phyloP scores from a whole-genome alignment of 2,888 invertebrate species.

The Torymus tubicola region DNA sequence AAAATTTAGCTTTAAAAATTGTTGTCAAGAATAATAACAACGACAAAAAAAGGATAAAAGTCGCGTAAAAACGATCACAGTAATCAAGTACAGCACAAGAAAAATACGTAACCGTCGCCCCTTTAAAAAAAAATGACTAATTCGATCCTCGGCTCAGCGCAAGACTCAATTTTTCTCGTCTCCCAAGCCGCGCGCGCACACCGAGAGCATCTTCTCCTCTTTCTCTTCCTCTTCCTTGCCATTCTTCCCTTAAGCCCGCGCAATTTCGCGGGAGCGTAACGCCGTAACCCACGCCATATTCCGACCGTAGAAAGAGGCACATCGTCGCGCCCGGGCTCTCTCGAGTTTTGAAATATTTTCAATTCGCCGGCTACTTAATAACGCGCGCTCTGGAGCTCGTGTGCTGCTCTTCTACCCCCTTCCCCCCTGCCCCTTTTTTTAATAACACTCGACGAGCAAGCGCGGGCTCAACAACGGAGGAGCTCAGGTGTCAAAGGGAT shows the following conservation, averaged over 20 bases:
- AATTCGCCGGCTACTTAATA: conserved; percentile 62
- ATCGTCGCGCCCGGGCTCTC: conserved; percentile 12
- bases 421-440: conserved; percentile 39
- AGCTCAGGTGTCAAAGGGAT: conserved; percentile 50
- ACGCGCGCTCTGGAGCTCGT: conserved; percentile 45
- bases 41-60: too few species aligned
- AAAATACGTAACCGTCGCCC: too few species aligned
- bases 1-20: too few species aligned
- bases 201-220: too few species aligned
- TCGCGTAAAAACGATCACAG: too few species aligned
- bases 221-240: too few species aligned
- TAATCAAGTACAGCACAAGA: too few species aligned
- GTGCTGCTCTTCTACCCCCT: not conserved
- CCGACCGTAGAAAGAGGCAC: not conserved
- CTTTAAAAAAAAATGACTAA: too few species aligned
- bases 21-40: too few species aligned
- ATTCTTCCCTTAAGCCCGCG: not conserved
- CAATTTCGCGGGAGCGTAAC: conserved; percentile 18
- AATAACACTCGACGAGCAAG: conserved; percentile 37
- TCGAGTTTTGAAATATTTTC: conserved; percentile 61
- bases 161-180: conserved; percentile 2
- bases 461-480: conserved; percentile 12
- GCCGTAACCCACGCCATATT: not conserved
- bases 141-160: too few species aligned
- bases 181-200: not conserved